Conservation (phyloP, 2,797 vertebrate species). For the Arctocebus calabarensis region DNA sequence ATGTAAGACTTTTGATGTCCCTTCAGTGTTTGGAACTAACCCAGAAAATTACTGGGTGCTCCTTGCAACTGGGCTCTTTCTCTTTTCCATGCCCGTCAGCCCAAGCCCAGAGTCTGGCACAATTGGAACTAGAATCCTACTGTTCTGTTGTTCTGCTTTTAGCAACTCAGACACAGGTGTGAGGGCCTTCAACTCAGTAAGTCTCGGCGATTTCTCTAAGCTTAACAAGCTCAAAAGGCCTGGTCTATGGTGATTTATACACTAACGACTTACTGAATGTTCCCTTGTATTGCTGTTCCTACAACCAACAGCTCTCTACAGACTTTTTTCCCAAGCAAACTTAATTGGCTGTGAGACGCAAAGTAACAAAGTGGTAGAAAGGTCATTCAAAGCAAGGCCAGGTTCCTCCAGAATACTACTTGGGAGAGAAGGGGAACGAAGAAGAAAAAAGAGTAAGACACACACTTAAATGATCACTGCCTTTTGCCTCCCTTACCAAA, state of each 20-base stretch:
- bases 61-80: neutral
- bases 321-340: constrained; percentile 47
- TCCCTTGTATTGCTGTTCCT: constrained; percentile 47
- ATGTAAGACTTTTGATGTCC: neutral
- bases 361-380: constrained; percentile 58
- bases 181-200: neutral
- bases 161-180: neutral
- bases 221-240: constrained; percentile 38
- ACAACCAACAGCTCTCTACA: neutral
- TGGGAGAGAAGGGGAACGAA: too few relatives aligned
- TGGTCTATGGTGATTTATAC: constrained; percentile 30
- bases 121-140: neutral
- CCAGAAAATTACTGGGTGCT: neutral
- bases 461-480: constrained; percentile 48
- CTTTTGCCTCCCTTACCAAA: constrained; percentile 37
- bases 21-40: neutral
- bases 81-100: neutral
- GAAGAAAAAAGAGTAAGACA: neutral
- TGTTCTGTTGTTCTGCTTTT: neutral
- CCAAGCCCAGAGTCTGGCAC: neutral
- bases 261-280: constrained; percentile 61
- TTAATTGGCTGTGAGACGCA: constrained; percentile 70
- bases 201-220: constrained; percentile 44
- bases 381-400: constrained; percentile 49
- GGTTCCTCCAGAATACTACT: constrained; percentile 13